A percentile compares a stretch with the other conserved stretches of the same genome.
Conservation (phyloP, 2,888 invertebrate genomes). For the Tanaodytes sp. region DNA sequence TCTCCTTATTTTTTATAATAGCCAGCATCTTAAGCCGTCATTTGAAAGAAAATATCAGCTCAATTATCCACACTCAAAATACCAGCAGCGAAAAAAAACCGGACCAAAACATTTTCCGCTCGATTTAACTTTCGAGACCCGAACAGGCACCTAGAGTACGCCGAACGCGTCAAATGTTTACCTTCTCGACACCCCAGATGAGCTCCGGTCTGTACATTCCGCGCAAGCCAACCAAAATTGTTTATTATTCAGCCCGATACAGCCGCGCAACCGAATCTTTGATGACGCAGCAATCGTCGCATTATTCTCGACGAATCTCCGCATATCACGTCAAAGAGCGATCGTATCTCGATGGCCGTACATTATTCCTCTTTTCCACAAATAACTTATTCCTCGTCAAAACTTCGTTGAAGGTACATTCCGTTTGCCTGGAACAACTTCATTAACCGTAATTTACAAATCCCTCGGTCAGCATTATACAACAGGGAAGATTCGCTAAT, state of each 20-base stretch:
- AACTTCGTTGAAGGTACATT: conserved; percentile 47
- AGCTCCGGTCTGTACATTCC: too few relatives aligned
- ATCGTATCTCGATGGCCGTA: conserved; percentile 23
- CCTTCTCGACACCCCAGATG: background rate
- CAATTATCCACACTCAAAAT: too few relatives aligned
- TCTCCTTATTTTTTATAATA: too few relatives aligned
- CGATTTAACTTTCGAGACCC: too few relatives aligned
- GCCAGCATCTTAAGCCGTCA: too few relatives aligned
- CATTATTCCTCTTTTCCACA: conserved; percentile 42
- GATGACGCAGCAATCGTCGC: conserved; percentile 33
- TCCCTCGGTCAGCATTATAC: conserved; percentile 46
- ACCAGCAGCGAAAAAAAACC: too few relatives aligned
- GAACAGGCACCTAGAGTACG: too few relatives aligned
- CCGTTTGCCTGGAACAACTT: conserved; percentile 48
- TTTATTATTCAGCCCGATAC: conserved; percentile 25
- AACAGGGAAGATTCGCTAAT: conserved; percentile 49
- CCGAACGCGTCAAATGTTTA: conserved; percentile 11
- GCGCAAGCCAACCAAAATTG: conserved; percentile 2
- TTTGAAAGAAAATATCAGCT: too few relatives aligned
- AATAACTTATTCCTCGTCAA: conserved; percentile 48
- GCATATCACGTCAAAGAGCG: conserved; percentile 20
- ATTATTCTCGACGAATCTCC: conserved; percentile 24
- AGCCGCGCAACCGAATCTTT: conserved; percentile 22
- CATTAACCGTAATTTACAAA: conserved; percentile 52
- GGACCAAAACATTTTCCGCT: background rate